Evolutionary conservation across 2,797 vertebrate species (phyloP).

Genomic region (Gobio occitaniae): DNA sequence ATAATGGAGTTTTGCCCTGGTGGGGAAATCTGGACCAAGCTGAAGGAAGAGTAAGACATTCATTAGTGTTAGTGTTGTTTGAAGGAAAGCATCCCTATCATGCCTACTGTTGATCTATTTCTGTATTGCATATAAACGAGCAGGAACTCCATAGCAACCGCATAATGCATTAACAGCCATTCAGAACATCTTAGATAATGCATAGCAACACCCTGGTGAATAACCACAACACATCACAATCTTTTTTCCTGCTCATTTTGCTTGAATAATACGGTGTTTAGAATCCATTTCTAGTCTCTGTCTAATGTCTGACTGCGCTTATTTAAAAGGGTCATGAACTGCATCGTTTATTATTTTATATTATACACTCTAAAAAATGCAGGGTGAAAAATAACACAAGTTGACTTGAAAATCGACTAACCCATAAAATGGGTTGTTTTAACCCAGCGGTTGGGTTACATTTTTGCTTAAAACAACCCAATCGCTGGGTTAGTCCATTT

Average conservation of each 20-base stretch:
- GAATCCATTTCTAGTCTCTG: neutral
- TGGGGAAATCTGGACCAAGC: slow-evolving; percentile 87
- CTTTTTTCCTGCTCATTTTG: neutral
- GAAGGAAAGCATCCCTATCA: neutral
- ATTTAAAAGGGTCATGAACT: neutral
- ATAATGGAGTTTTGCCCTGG: slow-evolving; percentile 86
- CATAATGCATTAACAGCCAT: neutral
- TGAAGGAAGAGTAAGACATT: slow-evolving; percentile 81
- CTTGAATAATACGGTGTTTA: neutral
- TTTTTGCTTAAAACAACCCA: too few relatives aligned
- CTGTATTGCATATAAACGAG: neutral
- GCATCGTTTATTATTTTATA: too few relatives aligned
- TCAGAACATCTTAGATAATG: neutral
- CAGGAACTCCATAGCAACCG: neutral
- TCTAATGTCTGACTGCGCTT: neutral
- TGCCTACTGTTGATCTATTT: neutral
- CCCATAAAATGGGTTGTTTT: too few relatives aligned
- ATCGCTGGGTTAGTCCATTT: too few relatives aligned
- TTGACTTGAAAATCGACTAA: too few relatives aligned
- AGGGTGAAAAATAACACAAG: too few relatives aligned
- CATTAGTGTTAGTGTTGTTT: neutral
- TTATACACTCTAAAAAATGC: too few relatives aligned
- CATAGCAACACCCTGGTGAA: neutral
- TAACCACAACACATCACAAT: neutral
- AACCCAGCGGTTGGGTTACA: too few relatives aligned